These are phyloP conservation scores for Heteromormyrus szaboi DNA, from an alignment of 2,797 vertebrate genomes.

Conservation along the genomic window DNA sequence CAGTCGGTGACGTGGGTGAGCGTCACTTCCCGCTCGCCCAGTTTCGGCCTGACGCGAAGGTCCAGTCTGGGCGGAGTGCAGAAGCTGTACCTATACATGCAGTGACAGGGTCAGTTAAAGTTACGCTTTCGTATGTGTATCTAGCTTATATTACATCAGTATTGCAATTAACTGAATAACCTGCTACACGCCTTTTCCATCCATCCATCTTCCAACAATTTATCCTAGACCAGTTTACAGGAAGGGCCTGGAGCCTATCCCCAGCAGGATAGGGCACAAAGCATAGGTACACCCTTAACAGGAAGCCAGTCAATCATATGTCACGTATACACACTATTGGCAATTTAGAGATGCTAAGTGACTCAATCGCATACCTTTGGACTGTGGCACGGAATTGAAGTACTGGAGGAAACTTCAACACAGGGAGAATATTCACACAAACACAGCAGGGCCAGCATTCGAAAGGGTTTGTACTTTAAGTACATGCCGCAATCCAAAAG, in stretches of 20 bases:
- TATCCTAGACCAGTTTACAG: not conserved
- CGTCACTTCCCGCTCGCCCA: conserved; percentile 79
- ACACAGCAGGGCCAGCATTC: not conserved
- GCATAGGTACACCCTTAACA: not conserved
- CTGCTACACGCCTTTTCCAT: not conserved
- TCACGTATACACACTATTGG: not conserved
- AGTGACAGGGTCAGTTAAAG: not conserved
- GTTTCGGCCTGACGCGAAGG: conserved; percentile 73
- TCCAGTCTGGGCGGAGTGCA: conserved; percentile 75
- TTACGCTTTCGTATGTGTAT: not conserved
- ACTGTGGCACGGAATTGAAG: not conserved
- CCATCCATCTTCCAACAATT: not conserved
- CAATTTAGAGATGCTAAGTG: not conserved
- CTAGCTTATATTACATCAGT: not conserved
- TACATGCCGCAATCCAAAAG: not conserved
- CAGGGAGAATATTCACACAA: not conserved
- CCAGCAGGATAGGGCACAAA: not conserved
- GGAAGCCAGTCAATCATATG: not conserved
- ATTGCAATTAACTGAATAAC: not conserved
- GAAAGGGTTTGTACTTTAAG: not conserved
- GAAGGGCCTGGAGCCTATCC: not conserved
- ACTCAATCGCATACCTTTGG: not conserved
- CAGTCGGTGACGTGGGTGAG: conserved; percentile 81
- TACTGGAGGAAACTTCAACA: not conserved
- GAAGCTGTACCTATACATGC: conserved; percentile 76